phyloP scores from a whole-genome alignment of 2,888 invertebrate genomes.

The Atherix ibis region DNA sequence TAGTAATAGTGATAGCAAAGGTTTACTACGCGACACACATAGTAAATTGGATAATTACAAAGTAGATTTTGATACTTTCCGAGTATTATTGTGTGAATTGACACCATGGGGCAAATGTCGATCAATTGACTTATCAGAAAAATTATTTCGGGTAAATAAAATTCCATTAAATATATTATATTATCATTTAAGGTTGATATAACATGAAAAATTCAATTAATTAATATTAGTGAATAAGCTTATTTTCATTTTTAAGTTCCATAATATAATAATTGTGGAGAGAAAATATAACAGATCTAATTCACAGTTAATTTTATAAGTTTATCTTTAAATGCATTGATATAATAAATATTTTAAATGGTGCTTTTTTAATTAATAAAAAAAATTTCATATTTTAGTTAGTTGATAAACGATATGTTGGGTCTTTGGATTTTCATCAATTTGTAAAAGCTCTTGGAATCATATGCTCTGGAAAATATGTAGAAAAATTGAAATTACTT shows the following conservation, averaged over 20 bases:
- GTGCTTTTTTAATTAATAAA: background rate
- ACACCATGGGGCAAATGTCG: constrained; percentile 86
- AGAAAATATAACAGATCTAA: too few species aligned
- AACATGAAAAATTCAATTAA: too few species aligned
- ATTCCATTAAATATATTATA: background rate
- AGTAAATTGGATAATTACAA: constrained; percentile 77
- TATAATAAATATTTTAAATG: background rate
- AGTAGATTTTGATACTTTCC: constrained; percentile 82
- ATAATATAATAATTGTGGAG: too few species aligned
- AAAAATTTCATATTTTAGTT: constrained; percentile 39
- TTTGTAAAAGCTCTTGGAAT: constrained; percentile 64
- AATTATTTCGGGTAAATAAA: constrained; percentile 67
- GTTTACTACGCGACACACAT: constrained; percentile 52
- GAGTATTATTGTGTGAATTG: constrained; percentile 65
- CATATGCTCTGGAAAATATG: constrained; percentile 63
- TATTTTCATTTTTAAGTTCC: too few species aligned
- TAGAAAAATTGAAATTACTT: constrained; percentile 67
- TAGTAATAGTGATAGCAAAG: constrained; percentile 61
- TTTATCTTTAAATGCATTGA: background rate
- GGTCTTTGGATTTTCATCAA: constrained; percentile 77
- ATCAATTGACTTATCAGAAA: constrained; percentile 66
- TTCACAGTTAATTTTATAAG: too few species aligned
- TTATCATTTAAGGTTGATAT: background rate
- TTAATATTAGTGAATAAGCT: too few species aligned
- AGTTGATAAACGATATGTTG: constrained; percentile 74